Percentiles rank a stretch among this genome's conserved stretches.
Evolutionary conservation across 2,113 vertebrate genomes (phyloP).

Genomic region (Acanthochromis polyacanthus): DNA sequence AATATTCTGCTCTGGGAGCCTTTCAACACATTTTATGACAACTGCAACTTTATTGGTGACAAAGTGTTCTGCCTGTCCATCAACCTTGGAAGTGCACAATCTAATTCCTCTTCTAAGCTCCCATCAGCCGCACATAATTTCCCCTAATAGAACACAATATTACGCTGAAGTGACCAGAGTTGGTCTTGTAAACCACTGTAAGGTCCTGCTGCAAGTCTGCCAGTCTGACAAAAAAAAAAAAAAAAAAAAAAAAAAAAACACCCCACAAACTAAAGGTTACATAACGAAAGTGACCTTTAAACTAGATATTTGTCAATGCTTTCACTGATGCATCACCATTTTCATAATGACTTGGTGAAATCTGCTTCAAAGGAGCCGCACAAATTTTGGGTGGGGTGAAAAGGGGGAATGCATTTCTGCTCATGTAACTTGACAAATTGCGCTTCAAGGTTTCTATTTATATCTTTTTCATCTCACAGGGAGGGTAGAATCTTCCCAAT

Average conservation of each 20-base stretch:
- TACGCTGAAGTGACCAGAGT: constrained; percentile 12
- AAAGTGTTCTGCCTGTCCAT: constrained; percentile 15
- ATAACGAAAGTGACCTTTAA: constrained; percentile 59
- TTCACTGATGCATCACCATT: constrained; percentile 56
- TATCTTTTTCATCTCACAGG: constrained; percentile 83
- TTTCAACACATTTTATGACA: constrained; percentile 22
- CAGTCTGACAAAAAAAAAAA: constrained; percentile 17
- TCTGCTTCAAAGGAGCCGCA: constrained; percentile 56
- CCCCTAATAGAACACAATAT: constrained; percentile 18
- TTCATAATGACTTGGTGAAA: constrained; percentile 66
- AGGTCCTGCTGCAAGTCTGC: constrained; percentile 11
- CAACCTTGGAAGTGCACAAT: constrained; percentile 40
- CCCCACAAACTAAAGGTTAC: constrained; percentile 20
- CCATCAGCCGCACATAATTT: constrained; percentile 24
- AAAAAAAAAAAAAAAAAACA: background rate
- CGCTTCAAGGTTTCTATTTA: constrained; percentile 85
- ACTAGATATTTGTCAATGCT: constrained; percentile 45
- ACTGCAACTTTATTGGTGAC: constrained; percentile 12
- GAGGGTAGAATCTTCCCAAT: constrained; percentile 81
- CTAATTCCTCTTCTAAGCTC: constrained; percentile 29
- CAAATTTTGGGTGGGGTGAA: constrained; percentile 57
- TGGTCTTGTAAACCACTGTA: background rate
- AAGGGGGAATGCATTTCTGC: constrained; percentile 62
- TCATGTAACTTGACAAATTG: constrained; percentile 83
- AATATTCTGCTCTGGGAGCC: background rate